Conservation (phyloP, 2,113 vertebrate genomes). For the Glareola pratincola region DNA sequence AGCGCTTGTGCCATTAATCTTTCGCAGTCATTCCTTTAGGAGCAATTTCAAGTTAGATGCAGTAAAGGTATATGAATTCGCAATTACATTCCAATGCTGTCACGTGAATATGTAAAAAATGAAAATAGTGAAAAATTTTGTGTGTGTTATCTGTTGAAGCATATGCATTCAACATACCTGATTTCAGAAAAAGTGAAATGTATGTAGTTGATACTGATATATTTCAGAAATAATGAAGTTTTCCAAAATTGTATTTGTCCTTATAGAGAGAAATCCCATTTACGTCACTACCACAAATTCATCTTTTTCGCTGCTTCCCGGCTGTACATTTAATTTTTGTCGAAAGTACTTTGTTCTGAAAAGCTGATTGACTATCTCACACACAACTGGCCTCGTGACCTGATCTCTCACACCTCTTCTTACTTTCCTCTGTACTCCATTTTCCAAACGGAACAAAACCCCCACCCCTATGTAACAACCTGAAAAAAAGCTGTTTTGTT, state of each 20-base stretch:
- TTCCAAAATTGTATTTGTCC: neutral
- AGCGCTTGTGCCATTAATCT: neutral
- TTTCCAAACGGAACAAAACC: neutral
- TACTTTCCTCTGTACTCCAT: neutral
- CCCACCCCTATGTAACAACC: neutral
- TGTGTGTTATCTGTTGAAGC: neutral
- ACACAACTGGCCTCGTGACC: neutral
- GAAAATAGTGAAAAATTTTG: neutral
- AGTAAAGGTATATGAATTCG: neutral
- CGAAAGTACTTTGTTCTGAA: neutral
- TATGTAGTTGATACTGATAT: rapidly evolving
- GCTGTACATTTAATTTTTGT: neutral
- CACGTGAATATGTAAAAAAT: neutral
- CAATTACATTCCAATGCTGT: neutral
- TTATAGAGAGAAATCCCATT: neutral
- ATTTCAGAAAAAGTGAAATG: neutral
- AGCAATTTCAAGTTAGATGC: neutral
- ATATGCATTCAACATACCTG: neutral
- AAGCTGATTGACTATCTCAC: neutral
- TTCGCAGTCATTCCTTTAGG: neutral
- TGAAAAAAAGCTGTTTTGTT: neutral
- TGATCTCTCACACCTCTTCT: neutral
- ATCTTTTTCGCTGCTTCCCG: neutral
- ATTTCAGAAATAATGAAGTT: neutral
- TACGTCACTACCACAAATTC: neutral